A percentile compares a stretch with the other conserved stretches of the same genome.
These are phyloP conservation scores for Micrastur ruficollis DNA, from an alignment of 2,797 vertebrate species.

Conservation along the genomic window DNA sequence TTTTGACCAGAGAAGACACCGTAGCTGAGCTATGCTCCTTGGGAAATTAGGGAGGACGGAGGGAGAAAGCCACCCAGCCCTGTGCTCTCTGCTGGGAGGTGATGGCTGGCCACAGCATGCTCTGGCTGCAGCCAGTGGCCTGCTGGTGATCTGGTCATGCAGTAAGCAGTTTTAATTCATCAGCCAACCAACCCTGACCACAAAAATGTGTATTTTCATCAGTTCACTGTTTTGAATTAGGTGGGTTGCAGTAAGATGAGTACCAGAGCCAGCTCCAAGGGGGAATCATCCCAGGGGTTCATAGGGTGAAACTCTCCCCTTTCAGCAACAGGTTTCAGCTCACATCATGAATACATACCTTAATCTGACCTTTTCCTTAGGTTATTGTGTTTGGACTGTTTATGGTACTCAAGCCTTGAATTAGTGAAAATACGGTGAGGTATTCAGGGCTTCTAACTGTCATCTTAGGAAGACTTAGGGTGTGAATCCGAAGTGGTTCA, in stretches of 20 bases:
- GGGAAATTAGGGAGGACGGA: neutral
- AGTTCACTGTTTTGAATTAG: neutral
- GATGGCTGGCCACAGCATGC: accelerated
- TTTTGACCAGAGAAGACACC: neutral
- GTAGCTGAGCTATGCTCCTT: neutral
- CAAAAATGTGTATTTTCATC: neutral
- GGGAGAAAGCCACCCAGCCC: neutral
- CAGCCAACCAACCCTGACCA: neutral
- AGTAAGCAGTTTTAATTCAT: neutral
- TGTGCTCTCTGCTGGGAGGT: neutral
- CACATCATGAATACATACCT: neutral
- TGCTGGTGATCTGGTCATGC: neutral
- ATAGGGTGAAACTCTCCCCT: neutral
- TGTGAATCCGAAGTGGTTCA: neutral
- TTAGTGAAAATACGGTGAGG: neutral
- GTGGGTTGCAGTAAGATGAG: neutral
- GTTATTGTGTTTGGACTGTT: neutral
- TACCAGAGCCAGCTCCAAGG: neutral
- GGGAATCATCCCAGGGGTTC: neutral
- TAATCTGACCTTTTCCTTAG: neutral
- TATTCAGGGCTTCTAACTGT: neutral
- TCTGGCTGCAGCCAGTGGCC: neutral
- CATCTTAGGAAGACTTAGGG: neutral
- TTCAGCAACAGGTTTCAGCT: neutral
- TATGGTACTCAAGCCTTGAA: neutral